phyloP scores from a whole-genome alignment of 2,888 invertebrate species.

The Fragum fragum region DNA sequence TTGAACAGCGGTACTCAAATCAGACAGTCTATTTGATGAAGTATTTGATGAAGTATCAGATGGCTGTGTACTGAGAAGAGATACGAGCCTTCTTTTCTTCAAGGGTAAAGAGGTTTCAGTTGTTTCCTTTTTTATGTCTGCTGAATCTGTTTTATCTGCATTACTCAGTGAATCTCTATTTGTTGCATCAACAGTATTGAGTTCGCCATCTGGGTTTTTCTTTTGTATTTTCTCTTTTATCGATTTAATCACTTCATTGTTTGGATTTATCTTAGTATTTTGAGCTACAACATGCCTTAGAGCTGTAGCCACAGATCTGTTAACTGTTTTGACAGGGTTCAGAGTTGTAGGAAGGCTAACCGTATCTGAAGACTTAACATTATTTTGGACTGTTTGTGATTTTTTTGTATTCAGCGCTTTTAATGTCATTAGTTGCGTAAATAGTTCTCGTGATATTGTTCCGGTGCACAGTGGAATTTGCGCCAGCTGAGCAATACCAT shows the following conservation, averaged over 20 bases:
- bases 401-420: background rate
- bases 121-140: slow-evolving; percentile 48
- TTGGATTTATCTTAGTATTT: slow-evolving; percentile 1
- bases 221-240: background rate
- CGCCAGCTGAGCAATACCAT: slow-evolving; percentile 10
- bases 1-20: slow-evolving; percentile 34
- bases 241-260: background rate
- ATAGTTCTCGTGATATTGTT: background rate
- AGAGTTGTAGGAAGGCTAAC: slow-evolving; percentile 16
- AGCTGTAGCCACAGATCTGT: slow-evolving; percentile 51
- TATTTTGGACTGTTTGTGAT: slow-evolving; percentile 11
- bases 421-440: background rate
- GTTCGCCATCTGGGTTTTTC: slow-evolving; percentile 9
- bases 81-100: slow-evolving; percentile 68
- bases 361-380: slow-evolving; percentile 19
- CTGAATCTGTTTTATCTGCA: background rate
- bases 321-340: slow-evolving; percentile 37
- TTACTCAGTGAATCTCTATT: background rate
- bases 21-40: slow-evolving; percentile 14
- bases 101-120: slow-evolving; percentile 67
- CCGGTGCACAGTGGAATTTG: background rate
- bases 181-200: background rate
- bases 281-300: slow-evolving; percentile 46
- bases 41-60: background rate
- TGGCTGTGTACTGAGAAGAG: background rate